Percentiles rank a stretch among this genome's conserved stretches.
These are phyloP conservation scores for Diorhabda carinulata DNA, from an alignment of 1,140 invertebrate genomes.

Conservation along the genomic window DNA sequence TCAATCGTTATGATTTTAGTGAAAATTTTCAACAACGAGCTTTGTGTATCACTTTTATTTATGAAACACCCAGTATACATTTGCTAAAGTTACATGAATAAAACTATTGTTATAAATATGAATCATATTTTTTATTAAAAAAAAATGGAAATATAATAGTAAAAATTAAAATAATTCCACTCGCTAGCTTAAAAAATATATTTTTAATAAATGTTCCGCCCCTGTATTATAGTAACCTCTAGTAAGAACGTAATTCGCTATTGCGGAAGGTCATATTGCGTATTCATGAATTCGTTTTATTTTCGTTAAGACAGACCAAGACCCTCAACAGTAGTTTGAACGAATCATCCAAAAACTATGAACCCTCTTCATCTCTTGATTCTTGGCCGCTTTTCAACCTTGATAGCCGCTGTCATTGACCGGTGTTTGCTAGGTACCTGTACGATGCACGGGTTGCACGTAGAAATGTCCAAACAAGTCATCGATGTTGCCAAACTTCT, in stretches of 20 bases:
- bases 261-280: slow-evolving; percentile 1
- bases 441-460: background rate
- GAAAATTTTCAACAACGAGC: too few relatives aligned
- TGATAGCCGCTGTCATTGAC: slow-evolving; percentile 1
- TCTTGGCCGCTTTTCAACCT: background rate
- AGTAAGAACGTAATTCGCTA: background rate
- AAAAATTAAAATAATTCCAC: too few relatives aligned
- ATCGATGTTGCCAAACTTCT: background rate
- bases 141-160: too few relatives aligned
- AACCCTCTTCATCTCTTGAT: background rate
- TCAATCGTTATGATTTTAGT: too few relatives aligned
- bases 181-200: too few relatives aligned
- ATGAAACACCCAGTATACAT: too few relatives aligned
- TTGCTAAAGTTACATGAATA: too few relatives aligned
- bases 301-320: background rate
- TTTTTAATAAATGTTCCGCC: too few relatives aligned
- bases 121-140: too few relatives aligned
- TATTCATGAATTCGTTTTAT: background rate
- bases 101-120: too few relatives aligned
- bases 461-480: background rate
- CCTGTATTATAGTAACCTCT: too few relatives aligned
- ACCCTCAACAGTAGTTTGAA: background rate
- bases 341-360: background rate
- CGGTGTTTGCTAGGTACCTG: background rate
- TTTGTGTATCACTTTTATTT: too few relatives aligned